A percentile compares a stretch with the other conserved stretches of the same genome.
Conservation (phyloP, 2,888 invertebrate species). For the Callosobruchus maculatus region DNA sequence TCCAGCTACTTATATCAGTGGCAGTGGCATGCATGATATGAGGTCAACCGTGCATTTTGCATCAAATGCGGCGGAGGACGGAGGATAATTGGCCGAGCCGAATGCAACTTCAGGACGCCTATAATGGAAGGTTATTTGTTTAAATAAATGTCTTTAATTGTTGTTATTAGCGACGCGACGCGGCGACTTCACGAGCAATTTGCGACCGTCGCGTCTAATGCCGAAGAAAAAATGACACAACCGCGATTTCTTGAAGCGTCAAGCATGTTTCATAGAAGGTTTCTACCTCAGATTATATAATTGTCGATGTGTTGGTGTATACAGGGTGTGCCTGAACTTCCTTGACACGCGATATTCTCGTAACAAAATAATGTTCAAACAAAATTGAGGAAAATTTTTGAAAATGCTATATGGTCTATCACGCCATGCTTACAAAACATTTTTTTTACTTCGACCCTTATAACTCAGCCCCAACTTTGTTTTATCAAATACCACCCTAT, state of each 20-base stretch:
- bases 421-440: too few relatives aligned
- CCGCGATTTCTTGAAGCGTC: neutral
- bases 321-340: neutral
- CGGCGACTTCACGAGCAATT: neutral
- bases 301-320: neutral
- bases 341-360: too few relatives aligned
- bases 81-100: neutral
- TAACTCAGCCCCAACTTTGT: too few relatives aligned
- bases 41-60: neutral
- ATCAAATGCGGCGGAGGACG: neutral
- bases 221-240: neutral
- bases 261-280: neutral
- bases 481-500: too few relatives aligned
- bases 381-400: too few relatives aligned
- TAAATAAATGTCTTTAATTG: neutral
- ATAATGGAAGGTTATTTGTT: neutral
- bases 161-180: neutral
- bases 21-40: too few relatives aligned
- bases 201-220: neutral
- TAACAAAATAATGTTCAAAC: too few relatives aligned
- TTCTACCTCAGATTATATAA: neutral
- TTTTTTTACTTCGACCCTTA: too few relatives aligned
- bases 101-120: neutral
- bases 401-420: too few relatives aligned
- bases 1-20: too few relatives aligned